Percentiles rank a stretch among this genome's conserved stretches.
Conservation (phyloP, 2,113 vertebrate genomes). For the Vulpes ferrilata region DNA sequence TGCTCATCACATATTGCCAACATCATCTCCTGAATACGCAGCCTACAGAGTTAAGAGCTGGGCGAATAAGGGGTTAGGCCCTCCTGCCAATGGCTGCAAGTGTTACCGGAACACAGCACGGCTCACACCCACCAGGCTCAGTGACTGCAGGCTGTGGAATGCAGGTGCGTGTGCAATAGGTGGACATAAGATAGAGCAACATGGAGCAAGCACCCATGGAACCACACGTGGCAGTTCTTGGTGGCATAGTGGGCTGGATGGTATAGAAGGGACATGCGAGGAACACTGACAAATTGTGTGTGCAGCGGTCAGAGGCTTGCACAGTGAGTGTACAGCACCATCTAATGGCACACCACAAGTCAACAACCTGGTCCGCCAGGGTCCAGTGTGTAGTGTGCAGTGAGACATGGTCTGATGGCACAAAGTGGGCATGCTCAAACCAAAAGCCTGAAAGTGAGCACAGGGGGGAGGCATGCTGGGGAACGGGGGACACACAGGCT, state of each 20-base stretch:
- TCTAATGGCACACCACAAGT: not conserved
- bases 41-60: not conserved
- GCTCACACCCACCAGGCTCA: not conserved
- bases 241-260: not conserved
- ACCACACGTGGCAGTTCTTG: not conserved
- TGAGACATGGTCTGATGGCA: not conserved
- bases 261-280: not conserved
- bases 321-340: not conserved
- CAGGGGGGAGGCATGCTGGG: not conserved
- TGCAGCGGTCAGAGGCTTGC: not conserved
- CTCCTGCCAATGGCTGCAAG: not conserved
- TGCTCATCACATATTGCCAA: not conserved
- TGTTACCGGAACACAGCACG: not conserved
- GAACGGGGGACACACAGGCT: rapidly evolving
- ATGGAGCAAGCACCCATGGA: too few relatives aligned
- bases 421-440: not conserved
- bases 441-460: not conserved
- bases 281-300: not conserved
- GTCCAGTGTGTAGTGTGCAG: too few relatives aligned
- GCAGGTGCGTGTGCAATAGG: not conserved
- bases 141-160: not conserved
- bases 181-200: not conserved
- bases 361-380: too few relatives aligned
- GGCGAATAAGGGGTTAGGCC: not conserved
- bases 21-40: not conserved